These are phyloP conservation scores for Sepioteuthis lessoniana DNA, from an alignment of 2,888 invertebrate species.

Conservation along the genomic window DNA sequence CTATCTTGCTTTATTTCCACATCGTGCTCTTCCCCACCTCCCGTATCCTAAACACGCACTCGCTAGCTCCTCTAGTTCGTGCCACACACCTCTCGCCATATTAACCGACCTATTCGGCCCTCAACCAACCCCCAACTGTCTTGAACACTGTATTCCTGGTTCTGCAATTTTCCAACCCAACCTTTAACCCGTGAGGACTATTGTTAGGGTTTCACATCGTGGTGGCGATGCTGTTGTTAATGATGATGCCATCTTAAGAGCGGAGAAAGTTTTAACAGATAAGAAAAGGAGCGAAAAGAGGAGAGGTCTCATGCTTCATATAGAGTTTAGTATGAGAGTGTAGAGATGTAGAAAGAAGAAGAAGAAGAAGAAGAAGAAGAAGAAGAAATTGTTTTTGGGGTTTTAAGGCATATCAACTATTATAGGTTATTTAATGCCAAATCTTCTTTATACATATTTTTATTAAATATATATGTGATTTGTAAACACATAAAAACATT, in stretches of 20 bases:
- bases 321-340: background rate
- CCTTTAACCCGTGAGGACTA: background rate
- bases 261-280: background rate
- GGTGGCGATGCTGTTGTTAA: background rate
- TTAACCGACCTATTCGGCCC: background rate
- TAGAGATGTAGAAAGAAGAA: background rate
- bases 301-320: background rate
- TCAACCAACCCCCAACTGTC: background rate
- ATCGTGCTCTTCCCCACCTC: background rate
- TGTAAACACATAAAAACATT: no score
- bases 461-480: no score
- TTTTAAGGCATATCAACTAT: no score
- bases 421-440: no score
- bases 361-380: background rate
- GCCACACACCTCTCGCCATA: background rate
- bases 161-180: background rate
- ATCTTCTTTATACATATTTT: no score
- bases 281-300: background rate
- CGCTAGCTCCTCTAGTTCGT: background rate
- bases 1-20: background rate
- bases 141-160: background rate
- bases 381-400: background rate
- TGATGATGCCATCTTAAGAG: background rate
- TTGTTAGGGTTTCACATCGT: background rate
- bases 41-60: background rate